These are phyloP conservation scores for Caenorhabditis zanzibari DNA, from an alignment of 2,888 invertebrate genomes.

Conservation along the genomic window DNA sequence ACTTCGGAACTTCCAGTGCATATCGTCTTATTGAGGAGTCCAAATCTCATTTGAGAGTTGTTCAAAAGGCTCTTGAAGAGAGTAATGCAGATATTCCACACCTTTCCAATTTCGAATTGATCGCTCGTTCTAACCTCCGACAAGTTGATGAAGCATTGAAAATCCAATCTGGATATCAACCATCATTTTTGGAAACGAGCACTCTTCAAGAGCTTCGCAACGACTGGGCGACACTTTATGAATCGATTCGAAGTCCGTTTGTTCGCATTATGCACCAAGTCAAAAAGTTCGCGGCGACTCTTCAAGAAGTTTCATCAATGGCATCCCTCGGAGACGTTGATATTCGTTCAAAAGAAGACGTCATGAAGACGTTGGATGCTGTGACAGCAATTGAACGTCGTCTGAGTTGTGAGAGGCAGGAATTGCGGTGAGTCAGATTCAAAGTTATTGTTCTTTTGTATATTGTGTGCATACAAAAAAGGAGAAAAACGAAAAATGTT, in stretches of 20 bases:
- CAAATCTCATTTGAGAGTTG: slow-evolving; percentile 65
- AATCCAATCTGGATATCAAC: slow-evolving; percentile 40
- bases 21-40: slow-evolving; percentile 66
- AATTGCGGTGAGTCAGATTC: slow-evolving; percentile 67
- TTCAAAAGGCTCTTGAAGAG: slow-evolving; percentile 65
- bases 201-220: slow-evolving; percentile 64
- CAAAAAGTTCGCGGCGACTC: slow-evolving; percentile 68
- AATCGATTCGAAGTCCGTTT: slow-evolving; percentile 68
- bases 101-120: slow-evolving; percentile 57
- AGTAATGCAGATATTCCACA: slow-evolving; percentile 55
- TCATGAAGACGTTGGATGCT: slow-evolving; percentile 63
- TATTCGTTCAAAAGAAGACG: slow-evolving; percentile 70
- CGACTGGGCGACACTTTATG: slow-evolving; percentile 69
- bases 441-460: background rate
- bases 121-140: slow-evolving; percentile 71
- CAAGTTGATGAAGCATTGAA: slow-evolving; percentile 69
- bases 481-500: slow-evolving; percentile 4
- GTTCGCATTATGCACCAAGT: slow-evolving; percentile 64
- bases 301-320: slow-evolving; percentile 68
- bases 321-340: slow-evolving; percentile 66
- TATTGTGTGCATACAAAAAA: slow-evolving; percentile 33
- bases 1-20: slow-evolving; percentile 61
- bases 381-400: slow-evolving; percentile 65
- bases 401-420: slow-evolving; percentile 69
- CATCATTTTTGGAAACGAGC: slow-evolving; percentile 45